Evolutionary conservation across 37 sponge, comb jelly and placozoan species (phyloP).

Genomic region (Eunapius fragilis): DNA sequence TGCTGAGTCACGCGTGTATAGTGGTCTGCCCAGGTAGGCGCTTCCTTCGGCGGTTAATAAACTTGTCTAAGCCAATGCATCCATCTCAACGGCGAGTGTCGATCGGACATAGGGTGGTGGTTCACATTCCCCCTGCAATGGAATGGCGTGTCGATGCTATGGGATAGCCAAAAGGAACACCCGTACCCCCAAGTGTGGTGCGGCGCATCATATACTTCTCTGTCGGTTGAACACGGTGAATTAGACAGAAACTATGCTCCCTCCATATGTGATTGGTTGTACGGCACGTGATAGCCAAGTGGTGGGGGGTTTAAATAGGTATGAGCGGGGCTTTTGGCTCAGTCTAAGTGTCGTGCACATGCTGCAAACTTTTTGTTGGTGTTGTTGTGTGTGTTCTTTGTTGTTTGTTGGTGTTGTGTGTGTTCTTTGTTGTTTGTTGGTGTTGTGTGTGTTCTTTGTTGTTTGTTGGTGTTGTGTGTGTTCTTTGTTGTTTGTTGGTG

Average conservation of each 20-base stretch:
- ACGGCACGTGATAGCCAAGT: no score
- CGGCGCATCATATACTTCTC: no score
- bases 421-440: not conserved
- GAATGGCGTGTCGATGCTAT: no score
- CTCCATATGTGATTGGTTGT: no score
- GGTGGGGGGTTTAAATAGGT: not conserved
- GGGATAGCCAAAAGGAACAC: no score
- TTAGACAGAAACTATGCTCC: no score
- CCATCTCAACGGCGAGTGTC: no score
- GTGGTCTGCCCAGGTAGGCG: constrained; percentile 4
- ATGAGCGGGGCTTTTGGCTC: not conserved
- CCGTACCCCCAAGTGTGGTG: no score
- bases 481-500: not conserved
- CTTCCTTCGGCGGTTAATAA: constrained; percentile 24
- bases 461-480: not conserved
- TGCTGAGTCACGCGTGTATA: constrained; percentile 8
- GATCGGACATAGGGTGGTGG: no score
- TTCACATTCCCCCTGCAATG: no score
- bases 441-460: not conserved
- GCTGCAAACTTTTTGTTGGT: not conserved
- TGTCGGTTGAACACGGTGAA: no score
- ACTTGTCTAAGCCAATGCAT: not conserved
- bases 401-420: not conserved
- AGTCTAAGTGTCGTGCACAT: not conserved
- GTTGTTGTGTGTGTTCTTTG: not conserved